Base-by-base conservation (phyloP, 2,113 vertebrate genomes). In the Pterocles burchelli region DNA sequence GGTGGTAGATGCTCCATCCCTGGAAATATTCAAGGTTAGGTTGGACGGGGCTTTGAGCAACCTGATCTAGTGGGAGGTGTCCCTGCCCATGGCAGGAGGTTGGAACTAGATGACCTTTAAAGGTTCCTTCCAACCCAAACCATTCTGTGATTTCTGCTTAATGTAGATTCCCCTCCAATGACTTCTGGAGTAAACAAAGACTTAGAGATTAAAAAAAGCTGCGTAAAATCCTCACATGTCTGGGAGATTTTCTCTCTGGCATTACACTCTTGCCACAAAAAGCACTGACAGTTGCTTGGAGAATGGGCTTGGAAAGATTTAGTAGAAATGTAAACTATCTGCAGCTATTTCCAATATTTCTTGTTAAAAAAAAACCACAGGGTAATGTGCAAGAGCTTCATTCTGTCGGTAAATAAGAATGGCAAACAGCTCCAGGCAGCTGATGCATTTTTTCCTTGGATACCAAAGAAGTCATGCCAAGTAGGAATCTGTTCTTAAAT, bases 231-330 rank as follows among this genome's bases (percentile, higher is more conserved):
- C 63, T 54, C 36, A 11, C n/a, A 4, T 24, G 19, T 31, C 12
- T 13, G 17, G 33, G 41, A 58, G 51, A 26, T 89, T 78, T 73
- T 59, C 33, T 34, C 17, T 43, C 17, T 36, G 0, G n/a, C 25
- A n/a, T 84, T 61, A 36, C 31, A 31, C 2, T 0, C 34, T 45
- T 0, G 0, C 24, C 10, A 22, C 33, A 16, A 24, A 77, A 62
- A 73, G 9, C 78, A 79, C 48, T 4, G 2, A 24, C 6, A 49
- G 19, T 46, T 51, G 17, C 21, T 54, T 57, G 29, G 22, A 11
- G 29, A 52, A 74, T 16, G 12, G 12, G 18, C 36, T 61, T 36
- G 6, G 17, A 68, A 77, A 38, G 63, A 12, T 75, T 59, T 55
- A 66, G 48, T 16, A 49, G 59, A 72, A 48, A 54, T 21, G 5